A percentile compares a stretch with the other conserved stretches of the same genome.
phyloP scores from a whole-genome alignment of 2,113 vertebrate genomes.

The Arizona elegans region DNA sequence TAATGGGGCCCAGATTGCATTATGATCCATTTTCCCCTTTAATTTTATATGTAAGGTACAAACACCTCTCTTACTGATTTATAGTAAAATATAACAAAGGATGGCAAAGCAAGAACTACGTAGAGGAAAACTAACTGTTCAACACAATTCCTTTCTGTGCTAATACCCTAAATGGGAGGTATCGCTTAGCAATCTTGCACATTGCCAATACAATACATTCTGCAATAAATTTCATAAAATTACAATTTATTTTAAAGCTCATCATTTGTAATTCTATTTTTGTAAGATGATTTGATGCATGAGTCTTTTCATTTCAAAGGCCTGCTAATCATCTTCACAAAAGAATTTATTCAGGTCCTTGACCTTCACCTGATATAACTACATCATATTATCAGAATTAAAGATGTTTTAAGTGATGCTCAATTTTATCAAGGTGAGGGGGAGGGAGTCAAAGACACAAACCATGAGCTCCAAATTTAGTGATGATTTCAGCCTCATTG shows the following conservation, averaged over 20 bases:
- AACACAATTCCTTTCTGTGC: constrained; percentile 40
- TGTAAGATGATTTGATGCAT: constrained; percentile 49
- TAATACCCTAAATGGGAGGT: constrained; percentile 49
- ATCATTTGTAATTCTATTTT: constrained; percentile 60
- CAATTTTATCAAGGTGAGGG: constrained; percentile 23
- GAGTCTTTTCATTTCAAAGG: constrained; percentile 62
- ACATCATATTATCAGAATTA: constrained; percentile 68
- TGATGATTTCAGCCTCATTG: constrained; percentile 19
- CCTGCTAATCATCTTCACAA: constrained; percentile 44
- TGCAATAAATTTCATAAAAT: constrained; percentile 64
- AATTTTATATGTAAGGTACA: constrained; percentile 23
- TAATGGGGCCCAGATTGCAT: neutral
- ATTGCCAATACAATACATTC: constrained; percentile 58
- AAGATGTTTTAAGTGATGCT: constrained; percentile 55
- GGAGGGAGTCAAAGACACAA: constrained; percentile 26
- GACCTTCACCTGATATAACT: constrained; percentile 68
- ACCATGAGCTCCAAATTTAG: neutral
- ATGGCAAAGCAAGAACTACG: constrained; percentile 28
- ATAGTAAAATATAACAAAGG: constrained; percentile 5
- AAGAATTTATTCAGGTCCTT: constrained; percentile 62
- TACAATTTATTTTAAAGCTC: constrained; percentile 65
- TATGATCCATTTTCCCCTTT: neutral
- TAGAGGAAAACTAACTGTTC: constrained; percentile 27
- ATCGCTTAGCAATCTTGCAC: constrained; percentile 49
- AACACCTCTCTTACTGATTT: constrained; percentile 7